These are phyloP conservation scores for Campopleginae sp. DNA, from an alignment of 2,888 invertebrate species.

Conservation along the genomic window DNA sequence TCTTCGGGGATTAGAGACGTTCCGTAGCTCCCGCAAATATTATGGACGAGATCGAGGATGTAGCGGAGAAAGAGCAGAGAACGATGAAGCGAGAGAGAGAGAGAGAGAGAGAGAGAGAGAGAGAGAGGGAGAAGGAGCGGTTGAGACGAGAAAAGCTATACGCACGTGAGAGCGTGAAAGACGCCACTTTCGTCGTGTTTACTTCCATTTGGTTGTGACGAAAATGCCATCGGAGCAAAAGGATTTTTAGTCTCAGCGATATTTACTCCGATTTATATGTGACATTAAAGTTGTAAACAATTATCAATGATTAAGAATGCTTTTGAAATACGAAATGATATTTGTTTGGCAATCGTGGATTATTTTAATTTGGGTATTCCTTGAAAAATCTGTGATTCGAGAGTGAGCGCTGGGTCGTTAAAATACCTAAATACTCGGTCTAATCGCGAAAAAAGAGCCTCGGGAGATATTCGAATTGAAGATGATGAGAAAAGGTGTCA, in stretches of 20 bases:
- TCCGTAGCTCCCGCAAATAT: conserved; percentile 45
- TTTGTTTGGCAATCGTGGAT: background rate
- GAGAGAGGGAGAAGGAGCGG: conserved; percentile 52
- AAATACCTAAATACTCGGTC: conserved; percentile 22
- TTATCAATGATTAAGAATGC: background rate
- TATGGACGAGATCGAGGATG: conserved; percentile 1
- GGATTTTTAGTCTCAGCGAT: background rate
- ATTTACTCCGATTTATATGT: background rate
- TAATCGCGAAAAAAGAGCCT: conserved; percentile 2
- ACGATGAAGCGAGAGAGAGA: background rate
- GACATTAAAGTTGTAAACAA: background rate
- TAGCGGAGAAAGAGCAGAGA: conserved; percentile 25
- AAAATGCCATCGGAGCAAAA: conserved; percentile 9
- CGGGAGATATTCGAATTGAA: conserved; percentile 47
- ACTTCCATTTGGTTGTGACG: conserved; percentile 37
- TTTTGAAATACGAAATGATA: background rate
- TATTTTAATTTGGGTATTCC: background rate
- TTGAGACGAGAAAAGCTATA: conserved; percentile 32
- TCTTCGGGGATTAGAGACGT: conserved; percentile 32
- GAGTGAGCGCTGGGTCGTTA: conserved; percentile 10
- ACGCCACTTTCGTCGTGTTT: conserved; percentile 56
- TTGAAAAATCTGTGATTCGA: conserved; percentile 3
- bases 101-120: conserved; percentile 52
- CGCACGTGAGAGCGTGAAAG: conserved; percentile 19
- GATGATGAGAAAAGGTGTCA: conserved; percentile 51